Base-by-base conservation (phyloP, 2,888 invertebrate genomes). In the Cyclophora punctaria region DNA sequence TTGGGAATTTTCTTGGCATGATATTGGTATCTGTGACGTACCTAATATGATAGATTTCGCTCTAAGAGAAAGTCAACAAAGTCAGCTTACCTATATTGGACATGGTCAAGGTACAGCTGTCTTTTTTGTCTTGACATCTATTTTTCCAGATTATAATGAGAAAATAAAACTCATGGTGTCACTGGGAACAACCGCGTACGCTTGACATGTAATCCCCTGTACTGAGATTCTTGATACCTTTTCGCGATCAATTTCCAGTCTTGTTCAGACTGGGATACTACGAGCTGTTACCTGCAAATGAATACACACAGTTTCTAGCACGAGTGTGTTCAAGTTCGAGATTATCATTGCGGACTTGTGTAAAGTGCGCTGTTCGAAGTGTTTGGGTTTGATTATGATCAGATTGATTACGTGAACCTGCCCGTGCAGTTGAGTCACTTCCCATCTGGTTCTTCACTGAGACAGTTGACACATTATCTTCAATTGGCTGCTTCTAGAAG, bases 31-130 rank as follows among this genome's bases (percentile, higher is more conserved):
- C 41, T 90, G 80, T 61, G 96, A 97, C 75, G 63, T 96, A 7
- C 94, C 95, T 3, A 91, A 93, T 0, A 92, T 91, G 73, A 91
- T 97, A 42, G 92, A 96, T 66, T 91, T 91, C 66, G 81, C 92
- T 4, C 67, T 91, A 3, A 56, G 70, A 0, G 53, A 48, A 3
- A 93, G 94, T 0, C 81, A 83, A 0, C 77, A 85, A 6, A 59
- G 83, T 2, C 74, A 91, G 44, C 52, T 95, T 0, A 90, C 91
- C 56, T 95, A 94, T 69, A 78, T 93, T 7, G 95, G 95, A 0
- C 94, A 95, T 67, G 95, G 94, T 0, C 90, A 91, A 64, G 96
- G 95, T 20, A 90, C 91, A 0, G 91, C 91, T 1, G 70, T 76
- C 3, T 92, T 91, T 62, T 92, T 88, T 67, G 90, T 92, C 0